Evolutionary conservation across 2,888 invertebrate genomes (phyloP).

Genomic region (Ormyrus rosae): DNA sequence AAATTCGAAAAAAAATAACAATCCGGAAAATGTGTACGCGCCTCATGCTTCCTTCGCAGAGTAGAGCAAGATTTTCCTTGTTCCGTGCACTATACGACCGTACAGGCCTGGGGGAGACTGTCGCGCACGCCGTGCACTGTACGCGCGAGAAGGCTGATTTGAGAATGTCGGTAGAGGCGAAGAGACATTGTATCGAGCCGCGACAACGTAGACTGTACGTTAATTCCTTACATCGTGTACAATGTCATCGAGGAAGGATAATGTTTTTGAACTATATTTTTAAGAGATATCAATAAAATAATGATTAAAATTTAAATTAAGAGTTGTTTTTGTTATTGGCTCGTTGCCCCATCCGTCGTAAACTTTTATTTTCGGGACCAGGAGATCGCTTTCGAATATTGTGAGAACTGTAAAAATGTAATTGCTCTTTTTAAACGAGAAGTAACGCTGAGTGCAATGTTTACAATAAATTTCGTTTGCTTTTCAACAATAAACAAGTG

Average conservation of each 20-base stretch:
- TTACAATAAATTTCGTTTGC: too few species aligned
- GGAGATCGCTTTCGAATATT: too few species aligned
- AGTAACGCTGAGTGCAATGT: too few species aligned
- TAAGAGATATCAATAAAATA: conserved; percentile 18
- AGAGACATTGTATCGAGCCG: not conserved
- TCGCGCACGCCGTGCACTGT: not conserved
- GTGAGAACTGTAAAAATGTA: too few species aligned
- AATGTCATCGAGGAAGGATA: conserved; percentile 8
- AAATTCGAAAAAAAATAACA: too few species aligned
- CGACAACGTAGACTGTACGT: not conserved
- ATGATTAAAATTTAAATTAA: not conserved
- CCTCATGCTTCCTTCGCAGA: too few species aligned
- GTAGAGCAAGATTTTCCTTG: not conserved
- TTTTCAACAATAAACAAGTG: too few species aligned
- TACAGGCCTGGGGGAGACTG: not conserved
- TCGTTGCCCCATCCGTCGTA: too few species aligned
- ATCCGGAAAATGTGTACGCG: too few species aligned
- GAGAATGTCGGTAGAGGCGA: not conserved
- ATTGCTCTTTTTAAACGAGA: too few species aligned
- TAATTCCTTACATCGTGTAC: not conserved
- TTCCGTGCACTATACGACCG: not conserved
- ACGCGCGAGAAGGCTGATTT: conserved; percentile 4
- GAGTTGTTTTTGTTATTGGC: not conserved
- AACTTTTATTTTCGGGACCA: too few species aligned
- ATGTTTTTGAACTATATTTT: conserved; percentile 12